Evolutionary conservation across 1,140 invertebrate genomes (phyloP).

Genomic region (Bombus pascuorum): DNA sequence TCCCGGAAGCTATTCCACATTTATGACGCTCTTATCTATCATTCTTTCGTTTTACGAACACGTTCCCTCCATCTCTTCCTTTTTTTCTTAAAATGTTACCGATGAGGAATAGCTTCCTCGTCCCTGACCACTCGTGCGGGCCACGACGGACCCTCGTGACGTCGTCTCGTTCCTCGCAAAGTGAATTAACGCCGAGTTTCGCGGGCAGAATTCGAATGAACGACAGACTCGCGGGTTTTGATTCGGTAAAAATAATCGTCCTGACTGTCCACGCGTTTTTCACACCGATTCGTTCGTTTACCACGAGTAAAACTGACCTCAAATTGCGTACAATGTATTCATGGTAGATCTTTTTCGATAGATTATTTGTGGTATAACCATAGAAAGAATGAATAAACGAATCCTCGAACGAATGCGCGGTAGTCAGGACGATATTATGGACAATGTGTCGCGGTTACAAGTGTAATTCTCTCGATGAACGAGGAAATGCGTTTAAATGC

Average conservation of each 20-base stretch:
- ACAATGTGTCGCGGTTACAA: background rate
- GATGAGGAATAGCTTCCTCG: slow-evolving; percentile 27
- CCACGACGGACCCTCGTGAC: slow-evolving; percentile 52
- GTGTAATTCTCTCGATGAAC: background rate
- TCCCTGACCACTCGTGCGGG: slow-evolving; percentile 27
- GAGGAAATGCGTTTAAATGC: slow-evolving; percentile 11
- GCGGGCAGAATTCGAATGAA: slow-evolving; percentile 8
- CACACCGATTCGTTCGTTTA: too few relatives aligned
- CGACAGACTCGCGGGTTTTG: background rate
- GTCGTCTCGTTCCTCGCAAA: slow-evolving; percentile 58
- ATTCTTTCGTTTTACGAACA: background rate
- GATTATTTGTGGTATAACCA: background rate
- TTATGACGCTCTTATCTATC: background rate
- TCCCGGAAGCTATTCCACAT: slow-evolving; percentile 40
- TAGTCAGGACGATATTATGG: too few relatives aligned
- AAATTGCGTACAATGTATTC: background rate
- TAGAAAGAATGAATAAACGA: background rate
- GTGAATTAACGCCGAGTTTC: slow-evolving; percentile 49
- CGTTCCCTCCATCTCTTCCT: too few relatives aligned
- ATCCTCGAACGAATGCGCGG: background rate
- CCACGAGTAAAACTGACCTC: background rate
- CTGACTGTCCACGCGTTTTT: background rate
- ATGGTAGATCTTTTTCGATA: background rate
- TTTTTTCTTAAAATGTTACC: background rate
- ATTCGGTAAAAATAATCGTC: background rate